These are phyloP conservation scores for Pseudopodoces humilis DNA, from an alignment of 2,113 vertebrate species.

Conservation along the genomic window DNA sequence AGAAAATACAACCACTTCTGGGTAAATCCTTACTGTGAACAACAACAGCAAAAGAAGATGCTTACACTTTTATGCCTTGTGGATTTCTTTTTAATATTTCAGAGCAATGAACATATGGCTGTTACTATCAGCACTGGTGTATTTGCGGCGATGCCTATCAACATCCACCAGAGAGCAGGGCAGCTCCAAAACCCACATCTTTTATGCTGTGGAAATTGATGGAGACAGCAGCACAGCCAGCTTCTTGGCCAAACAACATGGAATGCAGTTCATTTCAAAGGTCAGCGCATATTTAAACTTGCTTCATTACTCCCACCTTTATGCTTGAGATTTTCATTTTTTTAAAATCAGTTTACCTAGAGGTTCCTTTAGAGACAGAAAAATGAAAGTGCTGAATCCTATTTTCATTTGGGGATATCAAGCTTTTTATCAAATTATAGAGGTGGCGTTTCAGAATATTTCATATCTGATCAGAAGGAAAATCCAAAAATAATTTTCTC, in stretches of 20 bases:
- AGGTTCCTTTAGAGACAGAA: slow-evolving; percentile 82
- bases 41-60: neutral
- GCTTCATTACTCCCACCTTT: slow-evolving; percentile 83
- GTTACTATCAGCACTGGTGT: slow-evolving; percentile 55
- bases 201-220: slow-evolving; percentile 81
- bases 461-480: slow-evolving; percentile 88
- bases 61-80: slow-evolving; percentile 41
- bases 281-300: slow-evolving; percentile 90
- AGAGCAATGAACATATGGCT: slow-evolving; percentile 34
- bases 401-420: slow-evolving; percentile 90
- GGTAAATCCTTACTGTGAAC: neutral
- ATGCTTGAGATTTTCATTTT: slow-evolving; percentile 82
- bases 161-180: slow-evolving; percentile 93
- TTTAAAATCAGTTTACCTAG: slow-evolving; percentile 81
- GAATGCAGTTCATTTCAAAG: slow-evolving; percentile 89
- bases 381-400: slow-evolving; percentile 90
- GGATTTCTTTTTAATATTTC: slow-evolving; percentile 63
- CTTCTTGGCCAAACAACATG: slow-evolving; percentile 82
- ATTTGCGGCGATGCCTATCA: slow-evolving; percentile 78
- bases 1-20: slow-evolving; percentile 4
- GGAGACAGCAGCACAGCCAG: slow-evolving; percentile 80
- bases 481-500: slow-evolving; percentile 84
- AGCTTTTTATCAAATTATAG: slow-evolving; percentile 93
- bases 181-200: slow-evolving; percentile 82
- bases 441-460: slow-evolving; percentile 88